Base-by-base conservation (phyloP, 2,113 vertebrate species). In the Telmatochromis brichardi region DNA sequence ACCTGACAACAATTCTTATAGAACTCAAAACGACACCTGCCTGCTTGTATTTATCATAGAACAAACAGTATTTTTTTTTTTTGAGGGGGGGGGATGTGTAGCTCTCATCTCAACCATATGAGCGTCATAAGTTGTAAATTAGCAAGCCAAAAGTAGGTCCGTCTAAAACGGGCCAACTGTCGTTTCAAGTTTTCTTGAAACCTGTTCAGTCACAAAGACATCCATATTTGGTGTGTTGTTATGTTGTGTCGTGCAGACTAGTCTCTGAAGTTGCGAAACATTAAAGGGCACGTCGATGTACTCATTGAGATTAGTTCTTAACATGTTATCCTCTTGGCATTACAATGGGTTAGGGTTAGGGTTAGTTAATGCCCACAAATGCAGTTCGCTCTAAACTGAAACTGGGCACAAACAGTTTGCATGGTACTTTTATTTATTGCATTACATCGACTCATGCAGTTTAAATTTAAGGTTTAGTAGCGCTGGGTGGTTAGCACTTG, bases 41-140 rank as follows among this genome's bases (percentile, higher is more conserved):
- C 9, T 12, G 9, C 45, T 76, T 45, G 14, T 42, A 23, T 40
- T 68, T 71, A 21, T 3, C 35, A 23, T 40, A 40, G 33, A 37
- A 19, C 12, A 68, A 40, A 14, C 19, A 68, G 19, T n/a, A 13
- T 19, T 19, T 6, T 9, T 15, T 14, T 23, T 33, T 63, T 65
- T 8, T 1, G 1, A 2, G 1, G 4, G n/a, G 5, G 13, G 37
- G 7, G 3, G 2, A 7, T 28, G 3, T 1, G 10, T 7, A 13
- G 6, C 68, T 28, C 40, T 47, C 23, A 76, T 47, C 0, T 47
- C 9, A 76, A 42, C 71, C 23, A 45, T 31, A 19, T 76, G 9
- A 47, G 9, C 15, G 5, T 33, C 58, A 63, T 19, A 33, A 19
- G 2, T 19, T 63, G 28, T 63, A 63, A 33, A 33, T 63, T 63